phyloP scores from a whole-genome alignment of 2,113 vertebrate genomes.

The Petaurus breviceps region DNA sequence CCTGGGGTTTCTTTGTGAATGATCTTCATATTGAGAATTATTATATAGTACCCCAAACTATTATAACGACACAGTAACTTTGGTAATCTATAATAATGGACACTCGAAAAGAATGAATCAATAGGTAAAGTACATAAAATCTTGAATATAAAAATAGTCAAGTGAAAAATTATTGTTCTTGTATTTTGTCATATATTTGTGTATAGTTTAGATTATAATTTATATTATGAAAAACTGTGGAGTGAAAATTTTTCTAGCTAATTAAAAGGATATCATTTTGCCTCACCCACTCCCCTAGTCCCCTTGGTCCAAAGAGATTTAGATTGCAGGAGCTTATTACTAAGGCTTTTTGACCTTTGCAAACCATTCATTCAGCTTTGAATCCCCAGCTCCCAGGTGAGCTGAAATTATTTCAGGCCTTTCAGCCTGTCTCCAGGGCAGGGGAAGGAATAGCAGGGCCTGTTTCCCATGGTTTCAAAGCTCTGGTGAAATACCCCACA shows the following conservation, averaged over 20 bases:
- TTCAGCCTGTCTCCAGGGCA: not conserved
- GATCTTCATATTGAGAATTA: not conserved
- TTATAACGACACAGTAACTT: not conserved
- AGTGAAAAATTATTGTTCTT: not conserved
- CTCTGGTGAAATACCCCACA: not conserved
- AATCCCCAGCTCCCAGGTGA: not conserved
- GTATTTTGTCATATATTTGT: not conserved
- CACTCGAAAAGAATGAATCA: not conserved
- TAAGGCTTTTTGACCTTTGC: conserved; percentile 34
- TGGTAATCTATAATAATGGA: not conserved
- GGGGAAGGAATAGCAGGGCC: not conserved
- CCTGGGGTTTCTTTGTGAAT: not conserved
- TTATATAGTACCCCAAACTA: not conserved
- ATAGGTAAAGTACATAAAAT: not conserved
- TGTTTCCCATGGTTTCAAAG: not conserved
- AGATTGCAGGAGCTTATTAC: conserved; percentile 39
- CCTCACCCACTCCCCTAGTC: not conserved
- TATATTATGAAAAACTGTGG: not conserved
- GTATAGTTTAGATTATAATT: conserved; percentile 22
- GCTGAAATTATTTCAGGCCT: not conserved
- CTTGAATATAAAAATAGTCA: not conserved
- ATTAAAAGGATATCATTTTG: conserved; percentile 47
- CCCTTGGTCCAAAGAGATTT: conserved; percentile 37
- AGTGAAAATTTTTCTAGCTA: not conserved
- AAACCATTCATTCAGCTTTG: conserved; percentile 17